phyloP scores from a whole-genome alignment of 2,113 vertebrate genomes.

The Oophaga pumilio region DNA sequence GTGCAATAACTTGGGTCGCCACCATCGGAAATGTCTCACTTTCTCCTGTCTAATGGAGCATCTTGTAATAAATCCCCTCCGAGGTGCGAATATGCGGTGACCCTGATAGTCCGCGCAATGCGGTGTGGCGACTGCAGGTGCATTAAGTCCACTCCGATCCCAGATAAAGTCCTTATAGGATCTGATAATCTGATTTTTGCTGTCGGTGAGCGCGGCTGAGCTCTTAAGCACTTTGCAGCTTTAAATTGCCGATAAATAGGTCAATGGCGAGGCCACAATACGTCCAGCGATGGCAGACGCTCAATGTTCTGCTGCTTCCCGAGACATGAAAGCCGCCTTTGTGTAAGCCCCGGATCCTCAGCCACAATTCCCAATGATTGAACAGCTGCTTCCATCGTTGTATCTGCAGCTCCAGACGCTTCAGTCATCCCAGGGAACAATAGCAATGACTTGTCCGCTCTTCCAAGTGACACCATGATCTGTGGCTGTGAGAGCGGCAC shows the following conservation, averaged over 20 bases:
- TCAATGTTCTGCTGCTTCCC: background rate
- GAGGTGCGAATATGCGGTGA: background rate
- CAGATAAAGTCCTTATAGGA: constrained; percentile 1
- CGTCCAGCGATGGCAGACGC: background rate
- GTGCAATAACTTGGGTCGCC: background rate
- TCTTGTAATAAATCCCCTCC: background rate
- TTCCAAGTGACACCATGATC: constrained; percentile 20
- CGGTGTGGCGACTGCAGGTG: background rate
- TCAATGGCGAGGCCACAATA: constrained; percentile 23
- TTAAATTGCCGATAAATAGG: constrained; percentile 31
- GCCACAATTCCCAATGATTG: constrained; percentile 35
- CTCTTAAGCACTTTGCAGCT: constrained; percentile 45
- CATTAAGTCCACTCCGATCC: background rate
- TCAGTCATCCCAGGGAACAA: constrained; percentile 6
- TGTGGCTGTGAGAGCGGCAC: background rate
- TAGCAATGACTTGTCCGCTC: constrained; percentile 37
- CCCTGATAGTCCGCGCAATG: background rate
- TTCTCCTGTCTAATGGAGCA: background rate
- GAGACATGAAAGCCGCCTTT: constrained; percentile 26
- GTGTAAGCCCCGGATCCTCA: background rate
- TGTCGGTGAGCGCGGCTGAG: constrained; percentile 13
- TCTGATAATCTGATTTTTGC: constrained; percentile 41
- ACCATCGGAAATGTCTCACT: too few species aligned
- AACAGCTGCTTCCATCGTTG: constrained; percentile 48
- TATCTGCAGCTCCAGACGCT: constrained; percentile 44